Percentiles rank a stretch among this genome's conserved stretches.
Conservation (phyloP, 2,113 vertebrate genomes). For the Larimichthys polyactis region DNA sequence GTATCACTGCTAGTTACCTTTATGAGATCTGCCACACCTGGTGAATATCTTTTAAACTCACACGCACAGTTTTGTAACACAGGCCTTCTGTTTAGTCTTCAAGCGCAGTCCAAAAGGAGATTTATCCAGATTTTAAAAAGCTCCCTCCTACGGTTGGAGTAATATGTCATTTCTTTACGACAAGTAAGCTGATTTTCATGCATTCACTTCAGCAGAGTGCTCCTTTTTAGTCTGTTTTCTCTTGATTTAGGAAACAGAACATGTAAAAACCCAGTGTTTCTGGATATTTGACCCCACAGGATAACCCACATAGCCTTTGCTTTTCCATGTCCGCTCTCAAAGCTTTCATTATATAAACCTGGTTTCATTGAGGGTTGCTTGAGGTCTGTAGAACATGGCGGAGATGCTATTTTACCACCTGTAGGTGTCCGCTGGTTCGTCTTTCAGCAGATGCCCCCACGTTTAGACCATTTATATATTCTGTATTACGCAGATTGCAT, state of each 20-base stretch:
- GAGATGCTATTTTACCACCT: slow-evolving; percentile 10
- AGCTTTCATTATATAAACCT: neutral
- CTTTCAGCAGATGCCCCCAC: neutral
- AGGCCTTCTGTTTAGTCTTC: neutral
- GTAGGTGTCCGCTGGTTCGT: neutral
- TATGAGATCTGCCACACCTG: neutral
- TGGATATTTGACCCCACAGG: neutral
- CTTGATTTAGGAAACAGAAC: neutral
- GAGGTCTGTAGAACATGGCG: neutral
- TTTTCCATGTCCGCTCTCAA: neutral
- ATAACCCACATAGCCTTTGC: neutral
- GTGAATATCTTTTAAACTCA: neutral
- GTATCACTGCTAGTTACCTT: neutral
- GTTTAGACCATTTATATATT: neutral
- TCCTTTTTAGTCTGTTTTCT: neutral
- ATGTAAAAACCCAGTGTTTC: neutral
- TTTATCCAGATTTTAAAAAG: neutral
- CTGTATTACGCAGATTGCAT: slow-evolving; percentile 1
- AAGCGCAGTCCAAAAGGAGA: neutral
- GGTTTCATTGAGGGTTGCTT: neutral
- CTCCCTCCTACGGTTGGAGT: neutral
- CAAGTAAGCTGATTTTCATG: neutral
- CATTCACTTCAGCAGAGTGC: neutral
- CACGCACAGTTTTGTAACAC: neutral
- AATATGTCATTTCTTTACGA: neutral